Conservation (phyloP, 2,797 vertebrate species). For the Hemibagrus guttatus region DNA sequence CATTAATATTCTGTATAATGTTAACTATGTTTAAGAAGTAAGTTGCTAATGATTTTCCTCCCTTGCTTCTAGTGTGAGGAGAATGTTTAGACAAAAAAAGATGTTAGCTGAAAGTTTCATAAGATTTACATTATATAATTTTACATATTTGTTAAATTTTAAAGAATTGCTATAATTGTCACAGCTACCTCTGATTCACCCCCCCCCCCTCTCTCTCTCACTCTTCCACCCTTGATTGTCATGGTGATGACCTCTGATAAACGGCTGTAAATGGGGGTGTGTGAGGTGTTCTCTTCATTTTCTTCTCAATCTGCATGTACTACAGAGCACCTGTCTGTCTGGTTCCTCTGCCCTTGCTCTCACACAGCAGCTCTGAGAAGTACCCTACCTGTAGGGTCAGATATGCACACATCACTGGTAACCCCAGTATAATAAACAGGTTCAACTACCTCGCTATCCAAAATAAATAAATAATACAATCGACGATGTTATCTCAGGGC, state of each 20-base stretch:
- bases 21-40: not conserved
- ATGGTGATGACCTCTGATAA: constrained; percentile 58
- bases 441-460: constrained; percentile 3
- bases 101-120: not conserved
- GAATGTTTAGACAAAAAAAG: not conserved
- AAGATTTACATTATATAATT: not conserved
- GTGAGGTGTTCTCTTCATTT: not conserved
- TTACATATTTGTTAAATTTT: not conserved
- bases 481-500: not conserved
- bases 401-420: not conserved
- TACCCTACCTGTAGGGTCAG: constrained; percentile 6
- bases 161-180: not conserved
- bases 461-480: not conserved
- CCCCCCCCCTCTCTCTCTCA: constrained; percentile 31
- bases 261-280: not conserved
- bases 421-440: not conserved
- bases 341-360: constrained; percentile 42
- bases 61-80: not conserved
- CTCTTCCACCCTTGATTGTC: constrained; percentile 60
- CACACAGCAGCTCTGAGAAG: not conserved
- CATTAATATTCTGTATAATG: constrained; percentile 13
- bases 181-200: not conserved
- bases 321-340: constrained; percentile 47
- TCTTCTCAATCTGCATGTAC: constrained; percentile 44
- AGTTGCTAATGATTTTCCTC: not conserved